Base-by-base conservation (phyloP, 2,888 invertebrate genomes). In the Eremobia ochroleuca region DNA sequence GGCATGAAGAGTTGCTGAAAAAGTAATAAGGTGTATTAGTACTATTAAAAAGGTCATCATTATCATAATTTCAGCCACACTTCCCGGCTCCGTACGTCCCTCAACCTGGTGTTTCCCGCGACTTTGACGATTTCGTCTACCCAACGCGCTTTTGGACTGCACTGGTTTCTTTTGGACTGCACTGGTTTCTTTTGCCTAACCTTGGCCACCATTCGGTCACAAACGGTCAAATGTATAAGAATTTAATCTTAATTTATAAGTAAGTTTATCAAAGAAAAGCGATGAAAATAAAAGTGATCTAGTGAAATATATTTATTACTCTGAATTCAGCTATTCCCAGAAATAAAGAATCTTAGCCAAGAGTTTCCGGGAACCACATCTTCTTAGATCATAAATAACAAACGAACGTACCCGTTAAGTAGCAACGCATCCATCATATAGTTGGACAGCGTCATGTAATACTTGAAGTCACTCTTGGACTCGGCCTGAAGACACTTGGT, bases 351-450 rank as follows among this genome's bases (percentile, higher is more conserved):
- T 49, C 25, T 46, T 15, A 8, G 4, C 15, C 4, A 46, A 25
- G 15, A 49, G 25, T 49, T 49, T 15, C 1, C 11, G 6, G 21
- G 11, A 37, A 13, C 3, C 31, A 34, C 18, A 55, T 55, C 52
- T 46, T 46, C 18, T n/a, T 55, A n/a, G n/a, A n/a, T 55, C 52
- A n/a, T 55, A 55, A 52, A 55, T 55, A n/a, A 52, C 49, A 52
- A n/a, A 55, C 52, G n/a, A 55, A 55, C 11, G 4, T 55, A 55
- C 98, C 98, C 98, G 92, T 98, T 98, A 96, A 98, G 97, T 65
- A 98, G 97, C 66, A 98, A 96, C 4, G 98, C 98, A 43, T 98
- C 97, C 90, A 98, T 97, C 85, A 97, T 94, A 81, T 97, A 96
- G 82, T 97, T 97, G 0, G 98, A 97, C 70, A 97, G 92, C 1